A percentile compares a stretch with the other conserved stretches of the same genome.
phyloP scores from a whole-genome alignment of 2,888 invertebrate genomes.

The Leptopterna dolabrata region DNA sequence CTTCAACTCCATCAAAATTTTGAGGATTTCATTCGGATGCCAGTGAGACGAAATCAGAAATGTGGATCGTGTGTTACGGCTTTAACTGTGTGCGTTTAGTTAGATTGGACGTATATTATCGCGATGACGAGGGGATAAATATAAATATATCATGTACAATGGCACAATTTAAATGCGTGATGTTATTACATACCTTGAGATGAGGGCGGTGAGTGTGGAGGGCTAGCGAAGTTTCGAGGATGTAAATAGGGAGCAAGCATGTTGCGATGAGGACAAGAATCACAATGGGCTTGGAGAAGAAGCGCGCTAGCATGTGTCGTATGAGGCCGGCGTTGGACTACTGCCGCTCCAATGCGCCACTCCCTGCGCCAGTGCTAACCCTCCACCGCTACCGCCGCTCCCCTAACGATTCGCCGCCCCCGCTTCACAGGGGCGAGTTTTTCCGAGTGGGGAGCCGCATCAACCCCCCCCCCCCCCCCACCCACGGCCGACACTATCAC shows the following conservation, averaged over 20 bases:
- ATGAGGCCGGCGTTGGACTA: conserved; percentile 38
- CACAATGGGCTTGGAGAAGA: conserved; percentile 49
- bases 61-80: too few species aligned
- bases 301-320: conserved; percentile 53
- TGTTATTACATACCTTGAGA: conserved; percentile 10
- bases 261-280: conserved; percentile 55
- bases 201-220: conserved; percentile 53
- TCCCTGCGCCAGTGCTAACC: conserved; percentile 52
- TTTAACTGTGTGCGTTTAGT: too few species aligned
- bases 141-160: too few species aligned
- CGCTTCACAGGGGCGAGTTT: conserved; percentile 22
- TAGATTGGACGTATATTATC: too few species aligned
- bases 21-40: too few species aligned
- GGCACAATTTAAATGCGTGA: too few species aligned
- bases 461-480: neutral
- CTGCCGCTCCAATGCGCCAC: conserved; percentile 54
- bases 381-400: conserved; percentile 8
- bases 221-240: conserved; percentile 55
- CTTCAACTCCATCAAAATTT: too few species aligned
- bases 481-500: neutral
- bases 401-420: conserved; percentile 18
- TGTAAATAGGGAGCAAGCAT: conserved; percentile 55
- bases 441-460: neutral
- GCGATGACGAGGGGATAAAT: too few species aligned
- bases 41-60: too few species aligned